Percentiles rank a stretch among this genome's conserved stretches.
Evolutionary conservation across 1,140 invertebrate genomes (phyloP).

Genomic region (Aphelenchoides avenae): DNA sequence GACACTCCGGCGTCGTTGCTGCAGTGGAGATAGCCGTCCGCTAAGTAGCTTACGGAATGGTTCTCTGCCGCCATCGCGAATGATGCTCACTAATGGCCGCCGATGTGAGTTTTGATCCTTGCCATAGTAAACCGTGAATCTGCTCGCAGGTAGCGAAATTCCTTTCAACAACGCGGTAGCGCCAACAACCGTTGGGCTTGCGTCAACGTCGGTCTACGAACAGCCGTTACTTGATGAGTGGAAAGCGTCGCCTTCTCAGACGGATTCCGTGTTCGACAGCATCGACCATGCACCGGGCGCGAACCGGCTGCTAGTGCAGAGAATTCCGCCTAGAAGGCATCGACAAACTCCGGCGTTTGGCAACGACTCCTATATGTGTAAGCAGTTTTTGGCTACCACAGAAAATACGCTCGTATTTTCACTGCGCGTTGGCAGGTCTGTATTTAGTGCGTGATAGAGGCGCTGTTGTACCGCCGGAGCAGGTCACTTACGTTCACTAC

Average conservation of each 20-base stretch:
- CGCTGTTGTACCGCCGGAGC: conserved; percentile 31
- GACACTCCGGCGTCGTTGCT: too few species aligned
- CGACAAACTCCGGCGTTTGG: conserved; percentile 17
- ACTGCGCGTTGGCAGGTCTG: too few species aligned
- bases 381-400: background rate
- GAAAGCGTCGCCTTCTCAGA: background rate
- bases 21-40: too few species aligned
- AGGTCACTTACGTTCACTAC: conserved; percentile 52
- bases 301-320: conserved; percentile 14
- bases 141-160: conserved; percentile 24
- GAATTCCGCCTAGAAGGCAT: conserved; percentile 31
- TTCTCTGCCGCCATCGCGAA: too few species aligned
- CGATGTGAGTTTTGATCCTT: too few species aligned
- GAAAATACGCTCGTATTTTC: background rate
- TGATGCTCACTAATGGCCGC: too few species aligned
- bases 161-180: background rate
- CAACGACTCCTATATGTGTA: background rate
- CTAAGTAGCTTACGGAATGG: too few species aligned
- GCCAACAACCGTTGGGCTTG: background rate
- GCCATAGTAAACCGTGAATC: too few species aligned
- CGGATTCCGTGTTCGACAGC: background rate
- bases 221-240: too few species aligned
- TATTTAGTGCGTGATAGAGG: conserved; percentile 9
- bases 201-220: too few species aligned
- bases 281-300: background rate